phyloP scores from a whole-genome alignment of 2,888 invertebrate species.

The Tinea semifulvella region DNA sequence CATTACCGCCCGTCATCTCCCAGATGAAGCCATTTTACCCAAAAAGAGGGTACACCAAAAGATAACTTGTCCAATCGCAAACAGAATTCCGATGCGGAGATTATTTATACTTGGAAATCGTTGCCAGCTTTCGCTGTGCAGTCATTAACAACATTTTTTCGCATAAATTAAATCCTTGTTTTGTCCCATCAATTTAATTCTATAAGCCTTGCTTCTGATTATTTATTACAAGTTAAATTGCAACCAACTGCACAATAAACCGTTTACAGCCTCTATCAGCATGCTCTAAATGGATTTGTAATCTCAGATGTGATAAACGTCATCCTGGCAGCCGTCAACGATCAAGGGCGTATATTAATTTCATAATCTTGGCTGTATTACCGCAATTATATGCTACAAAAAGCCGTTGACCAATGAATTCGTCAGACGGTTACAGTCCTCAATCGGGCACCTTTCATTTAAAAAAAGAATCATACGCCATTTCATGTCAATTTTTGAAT shows the following conservation, averaged over 20 bases:
- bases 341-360: slow-evolving; percentile 9
- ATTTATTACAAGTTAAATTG: background rate
- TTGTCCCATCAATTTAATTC: no score
- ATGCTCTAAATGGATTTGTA: slow-evolving; percentile 7
- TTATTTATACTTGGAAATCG: slow-evolving; percentile 63
- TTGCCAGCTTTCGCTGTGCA: slow-evolving; percentile 36
- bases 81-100: slow-evolving; percentile 53
- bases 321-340: background rate
- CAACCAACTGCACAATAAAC: no score
- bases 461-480: slow-evolving; percentile 66
- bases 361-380: slow-evolving; percentile 31
- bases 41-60: slow-evolving; percentile 32
- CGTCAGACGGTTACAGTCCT: slow-evolving; percentile 67
- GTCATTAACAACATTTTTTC: slow-evolving; percentile 54
- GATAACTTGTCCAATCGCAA: slow-evolving; percentile 42
- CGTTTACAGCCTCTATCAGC: slow-evolving; percentile 1
- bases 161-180: slow-evolving; percentile 5
- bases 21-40: slow-evolving; percentile 62
- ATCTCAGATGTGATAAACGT: slow-evolving; percentile 7
- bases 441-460: slow-evolving; percentile 67
- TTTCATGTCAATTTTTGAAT: slow-evolving; percentile 68
- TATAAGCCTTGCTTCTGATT: background rate
- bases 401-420: slow-evolving; percentile 65
- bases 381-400: slow-evolving; percentile 58
- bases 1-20: slow-evolving; percentile 26